These are phyloP conservation scores for Mesodorylaimus sp. DNA, from an alignment of 2,888 invertebrate species.

Conservation along the genomic window DNA sequence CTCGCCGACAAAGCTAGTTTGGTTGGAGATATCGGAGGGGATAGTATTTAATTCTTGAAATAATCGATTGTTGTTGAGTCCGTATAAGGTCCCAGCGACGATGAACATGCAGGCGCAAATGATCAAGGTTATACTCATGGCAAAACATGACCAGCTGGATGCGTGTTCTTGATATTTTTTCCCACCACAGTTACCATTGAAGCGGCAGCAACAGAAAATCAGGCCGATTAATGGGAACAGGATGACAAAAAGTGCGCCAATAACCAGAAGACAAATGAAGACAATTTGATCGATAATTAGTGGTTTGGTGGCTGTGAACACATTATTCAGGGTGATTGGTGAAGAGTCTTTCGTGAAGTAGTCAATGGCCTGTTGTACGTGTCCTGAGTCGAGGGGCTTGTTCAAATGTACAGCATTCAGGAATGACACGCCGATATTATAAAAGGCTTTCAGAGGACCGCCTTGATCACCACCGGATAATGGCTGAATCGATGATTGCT, in stretches of 20 bases:
- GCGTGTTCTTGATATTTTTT: background rate
- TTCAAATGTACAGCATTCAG: too few species aligned
- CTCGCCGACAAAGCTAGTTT: background rate
- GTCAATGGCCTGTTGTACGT: background rate
- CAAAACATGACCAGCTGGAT: background rate
- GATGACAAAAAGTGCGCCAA: background rate
- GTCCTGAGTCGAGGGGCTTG: background rate
- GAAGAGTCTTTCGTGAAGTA: background rate
- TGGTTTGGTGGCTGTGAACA: background rate
- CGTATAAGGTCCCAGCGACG: background rate
- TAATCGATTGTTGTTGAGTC: background rate
- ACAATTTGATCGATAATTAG: background rate
- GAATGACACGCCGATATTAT: too few species aligned
- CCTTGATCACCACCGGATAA: too few species aligned
- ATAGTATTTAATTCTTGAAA: background rate
- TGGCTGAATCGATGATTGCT: too few species aligned
- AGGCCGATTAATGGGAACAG: slow-evolving; percentile 2
- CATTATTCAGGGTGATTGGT: background rate
- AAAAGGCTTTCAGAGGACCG: too few species aligned
- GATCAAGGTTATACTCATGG: background rate
- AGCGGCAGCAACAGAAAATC: slow-evolving; percentile 6
- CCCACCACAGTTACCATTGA: slow-evolving; percentile 1
- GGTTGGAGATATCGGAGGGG: background rate
- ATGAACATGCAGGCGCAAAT: background rate
- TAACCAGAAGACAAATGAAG: background rate